Conservation (phyloP, 2,113 vertebrate species). For the mouse (Mus musculus) region DNA sequence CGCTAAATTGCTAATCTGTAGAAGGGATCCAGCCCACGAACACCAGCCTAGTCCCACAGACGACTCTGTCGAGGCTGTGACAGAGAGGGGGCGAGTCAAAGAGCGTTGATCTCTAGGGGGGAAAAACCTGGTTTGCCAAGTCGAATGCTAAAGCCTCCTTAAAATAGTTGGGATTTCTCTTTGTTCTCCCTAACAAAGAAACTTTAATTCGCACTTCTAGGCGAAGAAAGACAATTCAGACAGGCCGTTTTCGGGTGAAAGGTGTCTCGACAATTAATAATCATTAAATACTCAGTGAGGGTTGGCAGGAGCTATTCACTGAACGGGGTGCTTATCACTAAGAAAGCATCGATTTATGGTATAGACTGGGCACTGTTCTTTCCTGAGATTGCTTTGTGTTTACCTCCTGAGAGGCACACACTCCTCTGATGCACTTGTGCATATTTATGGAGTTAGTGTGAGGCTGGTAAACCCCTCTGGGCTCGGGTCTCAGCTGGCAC, state of each 20-base stretch:
- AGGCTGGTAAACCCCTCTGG: not conserved
- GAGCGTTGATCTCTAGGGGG: conserved; percentile 54
- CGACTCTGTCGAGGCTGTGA: conserved; percentile 48
- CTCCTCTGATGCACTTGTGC: not conserved
- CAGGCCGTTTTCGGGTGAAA: conserved; percentile 80
- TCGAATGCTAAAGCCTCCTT: conserved; percentile 75
- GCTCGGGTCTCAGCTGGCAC: not conserved
- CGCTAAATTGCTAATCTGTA: conserved; percentile 12
- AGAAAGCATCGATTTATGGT: conserved; percentile 13
- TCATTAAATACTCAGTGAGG: conserved; percentile 72
- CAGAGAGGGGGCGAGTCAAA: conserved; percentile 75
- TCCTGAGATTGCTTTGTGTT: not conserved
- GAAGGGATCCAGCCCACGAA: conserved; percentile 18
- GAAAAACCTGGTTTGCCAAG: conserved; percentile 60
- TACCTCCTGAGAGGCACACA: not conserved
- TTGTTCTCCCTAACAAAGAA: conserved; percentile 84
- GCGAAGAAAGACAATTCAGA: conserved; percentile 77
- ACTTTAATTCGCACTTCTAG: conserved; percentile 81
- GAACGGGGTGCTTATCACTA: not conserved
- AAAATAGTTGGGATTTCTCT: conserved; percentile 80
- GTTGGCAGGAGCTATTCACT: conserved; percentile 67
- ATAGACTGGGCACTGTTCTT: not conserved
- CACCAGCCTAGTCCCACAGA: conserved; percentile 55
- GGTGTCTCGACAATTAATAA: conserved; percentile 80
- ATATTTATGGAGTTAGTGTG: not conserved